Conservation (phyloP, 2,797 vertebrate genomes). For the Takifugu rubripes region DNA sequence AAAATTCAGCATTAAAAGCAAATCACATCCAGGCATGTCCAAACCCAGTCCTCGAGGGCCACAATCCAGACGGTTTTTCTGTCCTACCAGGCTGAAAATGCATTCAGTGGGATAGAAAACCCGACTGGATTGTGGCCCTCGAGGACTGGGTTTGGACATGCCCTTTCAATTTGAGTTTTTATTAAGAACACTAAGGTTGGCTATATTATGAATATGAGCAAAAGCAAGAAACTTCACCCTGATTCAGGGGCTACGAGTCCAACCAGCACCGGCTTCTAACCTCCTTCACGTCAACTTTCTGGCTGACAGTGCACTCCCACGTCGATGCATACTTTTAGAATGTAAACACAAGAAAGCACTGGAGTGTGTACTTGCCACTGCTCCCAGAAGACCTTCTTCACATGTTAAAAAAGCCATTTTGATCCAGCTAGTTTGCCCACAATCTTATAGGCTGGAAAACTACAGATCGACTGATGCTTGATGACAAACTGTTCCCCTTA, state of each 20-base stretch:
- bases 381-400: slow-evolving; percentile 50
- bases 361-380: slow-evolving; percentile 40
- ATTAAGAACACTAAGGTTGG: not conserved
- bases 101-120: no score
- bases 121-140: no score
- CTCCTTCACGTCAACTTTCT: slow-evolving; percentile 13
- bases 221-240: not conserved
- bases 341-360: slow-evolving; percentile 56
- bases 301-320: slow-evolving; percentile 17
- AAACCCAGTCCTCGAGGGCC: no score
- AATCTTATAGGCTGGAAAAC: slow-evolving; percentile 3
- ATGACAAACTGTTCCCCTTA: not conserved
- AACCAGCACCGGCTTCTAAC: slow-evolving; percentile 1
- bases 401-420: slow-evolving; percentile 61
- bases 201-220: slow-evolving; percentile 13
- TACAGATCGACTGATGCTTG: slow-evolving; percentile 1
- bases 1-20: slow-evolving; percentile 23
- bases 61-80: no score
- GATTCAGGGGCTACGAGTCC: not conserved
- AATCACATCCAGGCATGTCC: not conserved
- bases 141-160: no score
- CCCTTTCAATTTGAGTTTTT: not conserved
- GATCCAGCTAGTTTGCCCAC: slow-evolving; percentile 34
- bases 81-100: no score
- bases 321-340: slow-evolving; percentile 39